Evolutionary conservation across 2,888 invertebrate species (phyloP).

Genomic region (Brenthis daphne): DNA sequence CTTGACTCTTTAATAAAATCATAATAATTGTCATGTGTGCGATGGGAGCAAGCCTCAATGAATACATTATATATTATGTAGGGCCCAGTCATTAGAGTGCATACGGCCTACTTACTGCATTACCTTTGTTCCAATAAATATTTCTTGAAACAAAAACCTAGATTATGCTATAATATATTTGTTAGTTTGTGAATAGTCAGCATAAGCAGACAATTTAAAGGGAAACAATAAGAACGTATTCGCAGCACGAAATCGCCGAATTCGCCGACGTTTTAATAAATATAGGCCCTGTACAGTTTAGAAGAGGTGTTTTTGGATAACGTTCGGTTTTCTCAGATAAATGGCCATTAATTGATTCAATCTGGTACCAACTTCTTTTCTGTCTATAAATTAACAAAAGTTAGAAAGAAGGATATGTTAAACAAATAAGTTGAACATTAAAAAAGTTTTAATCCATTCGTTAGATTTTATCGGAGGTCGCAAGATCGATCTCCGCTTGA

Average conservation of each 20-base stretch:
- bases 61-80: too few relatives aligned
- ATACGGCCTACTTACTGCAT: too few relatives aligned
- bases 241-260: conserved; percentile 47
- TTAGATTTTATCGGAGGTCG: too few relatives aligned
- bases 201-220: conserved; percentile 39
- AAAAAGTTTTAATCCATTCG: too few relatives aligned
- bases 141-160: background rate
- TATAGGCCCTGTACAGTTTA: conserved; percentile 12
- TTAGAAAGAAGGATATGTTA: background rate
- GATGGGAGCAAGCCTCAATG: too few relatives aligned
- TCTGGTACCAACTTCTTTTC: background rate
- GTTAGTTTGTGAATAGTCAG: conserved; percentile 14
- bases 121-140: too few relatives aligned
- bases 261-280: conserved; percentile 48
- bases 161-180: conserved; percentile 1
- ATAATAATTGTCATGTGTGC: too few relatives aligned
- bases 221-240: conserved; percentile 52
- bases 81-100: too few relatives aligned
- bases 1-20: too few relatives aligned
- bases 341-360: background rate
- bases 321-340: conserved; percentile 7
- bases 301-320: conserved; percentile 4
- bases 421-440: background rate
- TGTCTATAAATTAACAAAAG: background rate
- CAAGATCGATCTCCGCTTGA: too few relatives aligned